Evolutionary conservation across 35 echinoderm and acorn worm species (phyloP), one percentile per base, ranked within the genome.

Genomic region (Holothuria glaberrima): DNA sequence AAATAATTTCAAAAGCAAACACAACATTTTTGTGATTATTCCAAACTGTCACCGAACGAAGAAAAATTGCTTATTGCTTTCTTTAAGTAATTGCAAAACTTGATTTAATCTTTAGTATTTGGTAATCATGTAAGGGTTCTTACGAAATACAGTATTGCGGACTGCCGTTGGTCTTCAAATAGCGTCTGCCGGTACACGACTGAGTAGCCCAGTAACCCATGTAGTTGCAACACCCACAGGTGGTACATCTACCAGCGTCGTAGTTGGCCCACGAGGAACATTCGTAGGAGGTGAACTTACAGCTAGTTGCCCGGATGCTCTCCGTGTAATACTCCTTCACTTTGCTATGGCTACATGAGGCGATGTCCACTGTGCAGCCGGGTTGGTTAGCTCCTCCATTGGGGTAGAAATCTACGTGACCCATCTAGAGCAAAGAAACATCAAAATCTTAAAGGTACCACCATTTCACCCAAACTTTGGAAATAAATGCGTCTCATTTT

Each of bases 161-260:
- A 12, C 16, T 58, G 7, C 24, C 79, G 10, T 83, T 83, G 5
- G 79, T 83, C 48, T 83, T 6, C n/a, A 83, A 17, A 13, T 29
- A 83, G 30, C 45, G 79, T 24, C 20, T 57, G 22, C 79, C 79
- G n/a, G 58, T 57, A 34, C 79, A 83, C 17, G 79, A 83, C n/a
- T 44, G 22, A 27, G 48, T 32, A 26, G 79, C 79, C 12, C 31
- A 34, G 79, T 83, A 83, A 2, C 79, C 79, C 79, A 83, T 83
- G 50, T 58, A 83, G 79, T 83, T 83, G 27, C 79, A 83, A 32
- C 79, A 83, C 6, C 79, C 79, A 59, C 79, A 83, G 79, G 0
- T 28, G 21, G 48, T 83, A 28, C 79, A 83, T 6, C 6, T 16
- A 6, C 79, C 79, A 32, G 48, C 79, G 5, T 57, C 52, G n/a